Conservation (phyloP, 2,797 vertebrate species). For the Acanthiza pusilla region DNA sequence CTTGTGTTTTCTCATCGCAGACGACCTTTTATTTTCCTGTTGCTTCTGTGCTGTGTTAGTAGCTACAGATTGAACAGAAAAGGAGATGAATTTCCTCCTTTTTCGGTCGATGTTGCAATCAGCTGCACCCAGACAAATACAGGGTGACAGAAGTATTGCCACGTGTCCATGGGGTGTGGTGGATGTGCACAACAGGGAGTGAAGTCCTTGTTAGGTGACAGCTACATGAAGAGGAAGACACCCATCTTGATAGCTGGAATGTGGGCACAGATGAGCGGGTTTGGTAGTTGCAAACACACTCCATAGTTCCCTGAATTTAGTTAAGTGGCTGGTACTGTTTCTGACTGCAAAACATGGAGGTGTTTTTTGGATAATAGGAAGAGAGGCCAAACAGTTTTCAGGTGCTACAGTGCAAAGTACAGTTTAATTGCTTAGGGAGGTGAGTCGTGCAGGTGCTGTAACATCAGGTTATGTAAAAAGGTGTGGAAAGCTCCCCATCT, state of each 20-base stretch:
- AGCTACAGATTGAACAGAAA: not conserved
- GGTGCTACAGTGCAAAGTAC: not conserved
- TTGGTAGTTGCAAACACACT: not conserved
- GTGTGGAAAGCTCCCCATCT: not conserved
- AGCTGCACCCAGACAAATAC: not conserved
- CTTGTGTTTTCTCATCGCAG: not conserved
- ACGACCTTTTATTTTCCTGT: not conserved
- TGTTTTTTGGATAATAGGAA: not conserved
- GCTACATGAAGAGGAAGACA: not conserved
- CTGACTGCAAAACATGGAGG: not conserved
- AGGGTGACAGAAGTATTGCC: not conserved
- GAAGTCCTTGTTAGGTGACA: not conserved
- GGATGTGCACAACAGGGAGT: not conserved
- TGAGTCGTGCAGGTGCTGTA: not conserved
- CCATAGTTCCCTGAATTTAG: fast-evolving
- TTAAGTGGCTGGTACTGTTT: fast-evolving
- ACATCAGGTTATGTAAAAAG: not conserved
- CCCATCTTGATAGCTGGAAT: not conserved
- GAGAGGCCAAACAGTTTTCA: not conserved
- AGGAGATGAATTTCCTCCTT: not conserved
- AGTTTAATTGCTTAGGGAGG: not conserved
- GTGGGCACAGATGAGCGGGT: not conserved
- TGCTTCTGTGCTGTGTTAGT: not conserved
- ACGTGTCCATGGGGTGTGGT: not conserved
- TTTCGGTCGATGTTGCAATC: not conserved